Evolutionary conservation across 2,797 vertebrate species (phyloP), one percentile per base, ranked within the genome.

Genomic region (Pseudotriccus pelzelni): DNA sequence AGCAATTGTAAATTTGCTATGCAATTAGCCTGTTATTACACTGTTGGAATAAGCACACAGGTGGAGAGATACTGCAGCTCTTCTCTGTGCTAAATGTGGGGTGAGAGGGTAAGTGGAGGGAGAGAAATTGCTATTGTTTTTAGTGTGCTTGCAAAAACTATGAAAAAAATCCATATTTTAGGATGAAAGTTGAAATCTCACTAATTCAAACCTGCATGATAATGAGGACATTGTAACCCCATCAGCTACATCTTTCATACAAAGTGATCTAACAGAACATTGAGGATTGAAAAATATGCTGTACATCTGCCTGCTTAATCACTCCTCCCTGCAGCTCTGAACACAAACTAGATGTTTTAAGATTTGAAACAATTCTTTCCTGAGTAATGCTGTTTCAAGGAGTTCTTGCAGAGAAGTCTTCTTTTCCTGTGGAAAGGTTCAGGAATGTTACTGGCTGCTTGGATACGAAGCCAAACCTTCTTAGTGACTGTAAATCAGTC

Each of bases 181-280:
- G 7, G 22, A 58, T 32, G 62, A 69, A 90, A 63, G 20, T 41
- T 70, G 24, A 86, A 87, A 90, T 84, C 81, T 89, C 86, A 73
- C 97, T 56, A 25, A 68, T 95, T 94, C 56, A 94, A 96, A 81
- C n/a, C 64, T 67, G 41, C 62, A 52, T 64, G 78, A 67, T 86
- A 94, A 81, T 92, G 77, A 92, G 90, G 85, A 94, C 72, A 53
- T 47, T 6, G 14, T 64, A 90, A 89, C 39, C n/a, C 28, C 68
- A 83, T 88, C 77, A 94, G 66, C 76, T 70, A 20, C 22, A 39
- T 80, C 89, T 89, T 97, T 94, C 94, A 80, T 69, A 79, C 66
- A 68, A 62, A 95, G 32, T 50, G n/a, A 92, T 62, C 43, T 67
- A 82, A 43, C 47, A 87, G 89, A 79, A 62, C 41, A 72, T 59